Conservation (phyloP, 1,140 invertebrate species). For the Pseudomyrmex dendroicus region DNA sequence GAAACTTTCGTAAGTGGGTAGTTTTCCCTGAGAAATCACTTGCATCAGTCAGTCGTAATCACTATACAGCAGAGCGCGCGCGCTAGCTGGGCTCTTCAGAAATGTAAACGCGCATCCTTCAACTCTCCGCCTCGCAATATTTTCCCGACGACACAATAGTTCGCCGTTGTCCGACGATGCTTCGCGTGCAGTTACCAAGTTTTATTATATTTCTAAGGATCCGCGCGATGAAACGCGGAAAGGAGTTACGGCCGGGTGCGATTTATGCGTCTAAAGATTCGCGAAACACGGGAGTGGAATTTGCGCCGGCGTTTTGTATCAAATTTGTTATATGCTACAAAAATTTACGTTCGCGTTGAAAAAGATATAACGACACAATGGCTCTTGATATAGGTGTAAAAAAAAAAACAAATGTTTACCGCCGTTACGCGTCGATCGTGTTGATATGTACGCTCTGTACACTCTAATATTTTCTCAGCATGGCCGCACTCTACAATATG, state of each 20-base stretch:
- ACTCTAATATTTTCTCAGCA: neutral
- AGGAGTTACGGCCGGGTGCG: constrained; percentile 4
- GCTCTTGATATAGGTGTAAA: constrained; percentile 1
- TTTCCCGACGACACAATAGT: constrained; percentile 49
- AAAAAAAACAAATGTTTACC: neutral
- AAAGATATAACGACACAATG: no score
- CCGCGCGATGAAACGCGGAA: neutral
- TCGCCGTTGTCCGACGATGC: constrained; percentile 40
- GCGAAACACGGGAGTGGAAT: constrained; percentile 5
- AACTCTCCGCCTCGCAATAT: constrained; percentile 64
- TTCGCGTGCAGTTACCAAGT: neutral
- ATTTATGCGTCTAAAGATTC: neutral
- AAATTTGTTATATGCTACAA: constrained; percentile 5
- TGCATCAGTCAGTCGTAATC: constrained; percentile 73
- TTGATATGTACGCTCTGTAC: neutral
- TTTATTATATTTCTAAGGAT: constrained; percentile 45
- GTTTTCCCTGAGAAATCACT: constrained; percentile 72
- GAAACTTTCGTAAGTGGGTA: constrained; percentile 74
- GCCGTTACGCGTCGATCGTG: neutral
- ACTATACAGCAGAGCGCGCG: constrained; percentile 60
- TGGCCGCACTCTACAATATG: neutral
- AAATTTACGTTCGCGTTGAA: neutral
- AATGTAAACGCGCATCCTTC: constrained; percentile 69
- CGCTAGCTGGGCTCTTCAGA: constrained; percentile 1
- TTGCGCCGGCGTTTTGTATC: no score